A percentile compares a stretch with the other conserved stretches of the same genome.
Conservation (phyloP, 2,113 vertebrate genomes). For the Scytalopus superciliaris region DNA sequence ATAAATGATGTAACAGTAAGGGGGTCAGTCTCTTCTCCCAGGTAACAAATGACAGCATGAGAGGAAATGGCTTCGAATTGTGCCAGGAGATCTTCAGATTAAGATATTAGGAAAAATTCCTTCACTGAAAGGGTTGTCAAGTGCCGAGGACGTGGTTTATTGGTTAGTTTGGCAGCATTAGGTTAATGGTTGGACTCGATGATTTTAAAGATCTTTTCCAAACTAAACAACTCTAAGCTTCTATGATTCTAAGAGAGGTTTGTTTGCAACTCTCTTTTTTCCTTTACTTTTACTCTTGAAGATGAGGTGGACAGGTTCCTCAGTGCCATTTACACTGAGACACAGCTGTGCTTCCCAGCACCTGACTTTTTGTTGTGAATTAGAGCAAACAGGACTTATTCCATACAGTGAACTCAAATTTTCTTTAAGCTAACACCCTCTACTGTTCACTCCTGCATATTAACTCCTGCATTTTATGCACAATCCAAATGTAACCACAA, state of each 20-base stretch:
- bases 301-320: neutral
- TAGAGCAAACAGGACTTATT: neutral
- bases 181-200: neutral
- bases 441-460: conserved; percentile 28
- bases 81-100: neutral
- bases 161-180: neutral
- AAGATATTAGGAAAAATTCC: neutral
- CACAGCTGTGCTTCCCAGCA: neutral
- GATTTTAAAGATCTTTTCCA: neutral
- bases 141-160: neutral
- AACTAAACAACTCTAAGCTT: neutral
- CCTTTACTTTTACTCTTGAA: neutral
- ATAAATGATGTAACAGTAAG: neutral
- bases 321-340: neutral
- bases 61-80: neutral
- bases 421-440: conserved; percentile 55
- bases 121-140: neutral
- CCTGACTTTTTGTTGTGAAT: neutral
- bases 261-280: neutral
- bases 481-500: neutral
- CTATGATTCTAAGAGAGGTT: neutral
- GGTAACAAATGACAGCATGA: neutral
- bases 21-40: neutral
- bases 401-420: neutral
- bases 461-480: neutral